Percentiles rank a stretch among this genome's conserved stretches.
phyloP scores from a whole-genome alignment of 2,888 invertebrate species.

The Philopedon plagiatum region DNA sequence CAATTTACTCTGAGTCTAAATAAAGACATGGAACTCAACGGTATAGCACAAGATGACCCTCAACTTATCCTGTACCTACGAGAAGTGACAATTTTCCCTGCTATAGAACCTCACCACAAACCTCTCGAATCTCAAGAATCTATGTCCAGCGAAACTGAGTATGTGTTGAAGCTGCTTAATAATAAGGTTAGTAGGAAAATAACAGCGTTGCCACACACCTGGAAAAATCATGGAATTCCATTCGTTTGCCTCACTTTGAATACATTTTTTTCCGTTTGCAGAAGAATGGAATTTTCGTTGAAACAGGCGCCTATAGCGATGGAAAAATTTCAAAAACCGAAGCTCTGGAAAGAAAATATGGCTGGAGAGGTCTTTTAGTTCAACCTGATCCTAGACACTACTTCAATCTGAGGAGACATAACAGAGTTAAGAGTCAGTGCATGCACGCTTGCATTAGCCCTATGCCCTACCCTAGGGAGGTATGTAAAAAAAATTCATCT shows the following conservation, averaged over 20 bases:
- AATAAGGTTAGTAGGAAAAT: conserved; percentile 67
- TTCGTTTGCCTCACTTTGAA: too few species aligned
- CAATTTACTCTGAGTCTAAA: conserved; percentile 87
- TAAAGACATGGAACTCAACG: conserved; percentile 81
- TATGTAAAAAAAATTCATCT: conserved; percentile 57
- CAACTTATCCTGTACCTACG: conserved; percentile 82
- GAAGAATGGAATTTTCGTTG: conserved; percentile 82
- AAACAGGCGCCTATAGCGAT: conserved; percentile 75
- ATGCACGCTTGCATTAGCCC: conserved; percentile 87
- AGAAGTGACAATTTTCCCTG: conserved; percentile 76
- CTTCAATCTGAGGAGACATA: conserved; percentile 75
- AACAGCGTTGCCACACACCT: too few species aligned
- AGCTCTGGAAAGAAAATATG: conserved; percentile 79
- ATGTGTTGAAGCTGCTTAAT: conserved; percentile 67
- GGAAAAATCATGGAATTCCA: too few species aligned
- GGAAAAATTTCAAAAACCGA: conserved; percentile 77
- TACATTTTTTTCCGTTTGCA: conserved; percentile 58
- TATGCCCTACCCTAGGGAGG: conserved; percentile 83
- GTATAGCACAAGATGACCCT: conserved; percentile 83
- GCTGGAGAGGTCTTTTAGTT: conserved; percentile 83
- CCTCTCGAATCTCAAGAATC: conserved; percentile 61
- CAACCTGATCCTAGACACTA: conserved; percentile 86
- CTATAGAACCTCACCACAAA: conserved; percentile 68
- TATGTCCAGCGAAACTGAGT: conserved; percentile 70
- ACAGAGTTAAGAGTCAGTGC: conserved; percentile 73